A percentile compares a stretch with the other conserved stretches of the same genome.
Evolutionary conservation across 2,888 invertebrate species (phyloP).

Genomic region (Ectemnius cavifrons): DNA sequence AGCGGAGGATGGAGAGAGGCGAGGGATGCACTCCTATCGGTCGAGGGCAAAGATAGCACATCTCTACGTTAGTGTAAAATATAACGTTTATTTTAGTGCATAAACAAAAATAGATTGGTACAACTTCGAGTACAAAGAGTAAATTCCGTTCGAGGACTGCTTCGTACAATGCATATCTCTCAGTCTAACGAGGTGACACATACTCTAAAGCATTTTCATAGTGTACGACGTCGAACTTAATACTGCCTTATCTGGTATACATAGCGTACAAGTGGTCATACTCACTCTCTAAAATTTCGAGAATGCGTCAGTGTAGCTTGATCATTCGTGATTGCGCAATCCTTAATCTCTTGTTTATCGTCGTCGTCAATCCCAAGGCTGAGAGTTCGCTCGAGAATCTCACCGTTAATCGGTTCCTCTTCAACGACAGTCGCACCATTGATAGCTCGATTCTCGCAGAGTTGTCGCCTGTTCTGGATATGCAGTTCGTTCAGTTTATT

Average conservation of each 20-base stretch:
- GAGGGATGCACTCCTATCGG: no score
- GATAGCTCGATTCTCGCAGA: background rate
- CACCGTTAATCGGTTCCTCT: constrained; percentile 27
- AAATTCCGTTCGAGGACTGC: background rate
- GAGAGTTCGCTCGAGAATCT: constrained; percentile 41
- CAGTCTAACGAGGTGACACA: no score
- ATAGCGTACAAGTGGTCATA: constrained; percentile 23
- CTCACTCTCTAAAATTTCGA: constrained; percentile 68
- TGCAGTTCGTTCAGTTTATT: constrained; percentile 43
- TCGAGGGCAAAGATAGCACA: no score
- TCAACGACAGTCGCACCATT: background rate
- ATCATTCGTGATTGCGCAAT: constrained; percentile 7
- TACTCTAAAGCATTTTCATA: no score
- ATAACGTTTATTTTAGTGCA: constrained; percentile 34
- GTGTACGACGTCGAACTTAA: no score
- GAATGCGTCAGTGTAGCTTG: constrained; percentile 49
- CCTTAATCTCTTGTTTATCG: constrained; percentile 17
- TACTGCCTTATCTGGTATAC: no score
- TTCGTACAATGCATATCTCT: background rate
- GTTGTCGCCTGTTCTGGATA: constrained; percentile 12
- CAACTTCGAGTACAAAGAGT: constrained; percentile 2
- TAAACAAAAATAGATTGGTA: constrained; percentile 15
- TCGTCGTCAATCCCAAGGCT: constrained; percentile 45
- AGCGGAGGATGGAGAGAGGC: no score
- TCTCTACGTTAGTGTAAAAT: constrained; percentile 11